These are phyloP conservation scores for Amphiduros pacificus DNA, from an alignment of 2,888 invertebrate species.

Conservation along the genomic window DNA sequence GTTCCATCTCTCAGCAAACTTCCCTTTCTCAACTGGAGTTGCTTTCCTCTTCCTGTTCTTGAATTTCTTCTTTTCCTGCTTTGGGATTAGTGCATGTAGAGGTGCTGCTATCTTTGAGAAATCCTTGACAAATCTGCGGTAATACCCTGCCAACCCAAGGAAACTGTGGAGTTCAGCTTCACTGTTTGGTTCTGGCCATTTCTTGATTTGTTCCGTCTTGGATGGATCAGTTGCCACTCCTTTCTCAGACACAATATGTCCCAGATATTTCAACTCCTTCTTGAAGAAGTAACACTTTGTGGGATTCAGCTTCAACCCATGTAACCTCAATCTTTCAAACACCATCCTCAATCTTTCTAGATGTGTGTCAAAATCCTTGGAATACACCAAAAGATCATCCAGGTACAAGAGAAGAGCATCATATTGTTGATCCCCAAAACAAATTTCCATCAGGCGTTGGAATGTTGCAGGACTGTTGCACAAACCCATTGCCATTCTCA, in stretches of 20 bases:
- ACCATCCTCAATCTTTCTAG: slow-evolving; percentile 23
- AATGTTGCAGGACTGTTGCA: slow-evolving; percentile 33
- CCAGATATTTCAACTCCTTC: slow-evolving; percentile 16
- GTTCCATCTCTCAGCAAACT: slow-evolving; percentile 14
- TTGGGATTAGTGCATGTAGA: background rate
- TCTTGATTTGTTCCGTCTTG: slow-evolving; percentile 5
- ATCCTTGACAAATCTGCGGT: slow-evolving; percentile 13
- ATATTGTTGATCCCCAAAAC: slow-evolving; percentile 24
- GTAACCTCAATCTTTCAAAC: background rate
- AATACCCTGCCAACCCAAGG: slow-evolving; percentile 12
- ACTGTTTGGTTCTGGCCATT: slow-evolving; percentile 6
- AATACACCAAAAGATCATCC: slow-evolving; percentile 33
- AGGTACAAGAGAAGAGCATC: slow-evolving; percentile 27
- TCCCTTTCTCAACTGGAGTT: background rate
- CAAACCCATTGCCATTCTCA: slow-evolving; percentile 27
- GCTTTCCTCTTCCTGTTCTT: background rate
- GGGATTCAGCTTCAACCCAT: slow-evolving; percentile 32
- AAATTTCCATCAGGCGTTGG: slow-evolving; percentile 31
- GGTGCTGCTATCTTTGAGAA: slow-evolving; percentile 10
- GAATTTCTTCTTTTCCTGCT: background rate
- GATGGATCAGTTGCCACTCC: slow-evolving; percentile 14
- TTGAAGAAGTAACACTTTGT: slow-evolving; percentile 31
- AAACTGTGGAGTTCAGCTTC: slow-evolving; percentile 8
- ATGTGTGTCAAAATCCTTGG: slow-evolving; percentile 19
- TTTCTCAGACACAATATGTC: slow-evolving; percentile 11